Conservation (phyloP, 2,113 vertebrate genomes). For the Gymnogyps californianus region DNA sequence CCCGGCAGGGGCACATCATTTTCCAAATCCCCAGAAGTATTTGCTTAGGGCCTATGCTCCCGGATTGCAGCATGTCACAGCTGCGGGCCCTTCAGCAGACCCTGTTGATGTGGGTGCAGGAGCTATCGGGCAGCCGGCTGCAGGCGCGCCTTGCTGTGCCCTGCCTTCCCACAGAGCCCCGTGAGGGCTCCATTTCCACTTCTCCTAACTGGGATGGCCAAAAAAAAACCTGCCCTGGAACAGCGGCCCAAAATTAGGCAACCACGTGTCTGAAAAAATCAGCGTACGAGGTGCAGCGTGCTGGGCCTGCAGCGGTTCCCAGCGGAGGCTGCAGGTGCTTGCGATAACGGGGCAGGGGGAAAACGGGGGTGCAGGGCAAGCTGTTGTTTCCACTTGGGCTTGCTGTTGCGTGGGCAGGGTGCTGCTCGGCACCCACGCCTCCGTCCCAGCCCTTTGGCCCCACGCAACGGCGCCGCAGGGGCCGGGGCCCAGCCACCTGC, state of each 20-base stretch:
- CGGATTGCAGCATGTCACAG: accelerated
- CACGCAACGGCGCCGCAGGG: no score
- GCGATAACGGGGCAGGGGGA: not conserved
- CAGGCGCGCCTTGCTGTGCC: not conserved
- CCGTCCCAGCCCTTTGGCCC: no score
- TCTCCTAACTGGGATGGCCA: not conserved
- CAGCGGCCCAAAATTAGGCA: not conserved
- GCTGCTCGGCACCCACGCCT: no score
- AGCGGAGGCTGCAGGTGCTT: not conserved
- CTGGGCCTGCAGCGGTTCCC: not conserved
- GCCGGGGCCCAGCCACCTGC: no score
- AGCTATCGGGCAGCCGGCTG: accelerated
- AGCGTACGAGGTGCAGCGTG: accelerated
- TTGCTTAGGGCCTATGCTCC: no score
- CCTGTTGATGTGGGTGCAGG: accelerated
- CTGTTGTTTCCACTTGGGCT: accelerated
- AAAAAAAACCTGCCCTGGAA: no score
- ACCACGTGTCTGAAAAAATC: accelerated
- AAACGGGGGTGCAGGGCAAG: no score
- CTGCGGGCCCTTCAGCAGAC: no score
- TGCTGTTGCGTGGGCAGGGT: no score
- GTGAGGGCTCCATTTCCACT: not conserved
- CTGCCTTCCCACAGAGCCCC: not conserved
- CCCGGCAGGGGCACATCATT: not conserved
- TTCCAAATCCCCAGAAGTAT: not conserved